Base-by-base conservation (phyloP, 2,113 vertebrate species). In the Mastomys coucha region DNA sequence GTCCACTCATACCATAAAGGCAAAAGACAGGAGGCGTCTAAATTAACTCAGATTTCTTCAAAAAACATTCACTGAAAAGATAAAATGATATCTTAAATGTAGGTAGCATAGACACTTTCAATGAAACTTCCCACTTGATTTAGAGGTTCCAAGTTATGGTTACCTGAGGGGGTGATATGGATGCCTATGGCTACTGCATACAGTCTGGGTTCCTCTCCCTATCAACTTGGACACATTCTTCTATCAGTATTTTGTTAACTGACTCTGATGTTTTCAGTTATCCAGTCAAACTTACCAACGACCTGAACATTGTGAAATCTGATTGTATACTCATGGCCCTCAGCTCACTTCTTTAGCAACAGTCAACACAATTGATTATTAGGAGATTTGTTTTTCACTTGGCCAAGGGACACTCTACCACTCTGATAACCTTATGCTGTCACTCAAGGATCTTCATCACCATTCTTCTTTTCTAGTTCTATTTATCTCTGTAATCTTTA, bases 291-390 rank as follows among this genome's bases (percentile, higher is more conserved):
- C 39, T 94, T 81, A 81, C 45, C n/a, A 82, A 63, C 91, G 77
- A 73, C 88, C 17, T 86, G 53, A 91, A 77, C n/a, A 89, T 28
- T 77, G 49, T 69, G 77, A 88, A 69, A 92, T 92, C n/a, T 70
- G 91, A 90, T 90, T 91, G 14, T 49, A 53, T 78, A 22, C 60
- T 90, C 69, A 92, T 14, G 33, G 70, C 81, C 77, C 84, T 92
- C 78, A 88, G 78, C 69, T 88, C 88, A 95, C 22, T 88, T 88
- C 49, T 26, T 91, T 88, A 92, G 36, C 28, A 95, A 73, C 88
- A 93, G 76, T 73, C 67, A 89, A 91, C 26, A 95, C 53, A 93
- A 96, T 20, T 87, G 88, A 91, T 87, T 86, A 69, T n/a, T 75
- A 63, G 9, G 24, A 63, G 3, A 20, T 72, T 72, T 84, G 10